phyloP scores from a whole-genome alignment of 2,888 invertebrate genomes.

The Polyommatus icarus region DNA sequence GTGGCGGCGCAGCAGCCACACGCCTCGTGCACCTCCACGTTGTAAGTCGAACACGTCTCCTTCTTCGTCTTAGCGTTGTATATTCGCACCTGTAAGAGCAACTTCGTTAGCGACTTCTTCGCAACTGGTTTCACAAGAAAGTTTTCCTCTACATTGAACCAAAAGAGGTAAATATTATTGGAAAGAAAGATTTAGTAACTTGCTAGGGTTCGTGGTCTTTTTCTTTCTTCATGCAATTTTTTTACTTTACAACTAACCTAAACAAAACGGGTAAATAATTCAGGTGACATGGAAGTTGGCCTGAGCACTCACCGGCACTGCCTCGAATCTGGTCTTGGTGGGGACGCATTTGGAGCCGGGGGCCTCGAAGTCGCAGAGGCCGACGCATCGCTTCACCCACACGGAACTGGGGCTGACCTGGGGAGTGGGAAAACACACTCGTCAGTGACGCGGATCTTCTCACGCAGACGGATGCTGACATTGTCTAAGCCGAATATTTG shows the following conservation, averaged over 20 bases:
- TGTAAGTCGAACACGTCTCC: slow-evolving; percentile 65
- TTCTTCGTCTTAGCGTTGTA: slow-evolving; percentile 63
- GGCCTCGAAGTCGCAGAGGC: slow-evolving; percentile 64
- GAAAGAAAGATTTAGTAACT: neutral
- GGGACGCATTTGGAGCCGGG: slow-evolving; percentile 60
- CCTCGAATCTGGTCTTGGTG: slow-evolving; percentile 52
- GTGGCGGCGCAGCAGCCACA: slow-evolving; percentile 64
- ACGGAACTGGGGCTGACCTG: slow-evolving; percentile 70
- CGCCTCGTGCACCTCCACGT: slow-evolving; percentile 63
- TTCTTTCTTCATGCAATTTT: neutral
- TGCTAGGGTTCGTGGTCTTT: neutral
- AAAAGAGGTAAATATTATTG: neutral
- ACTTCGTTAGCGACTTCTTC: neutral
- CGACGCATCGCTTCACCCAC: slow-evolving; percentile 72
- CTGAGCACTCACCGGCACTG: slow-evolving; percentile 62
- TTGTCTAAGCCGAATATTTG: slow-evolving; percentile 35
- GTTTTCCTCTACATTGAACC: neutral
- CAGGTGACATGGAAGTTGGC: neutral
- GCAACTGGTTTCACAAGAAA: neutral
- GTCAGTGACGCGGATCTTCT: slow-evolving; percentile 59
- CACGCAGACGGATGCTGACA: slow-evolving; percentile 55
- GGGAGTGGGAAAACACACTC: slow-evolving; percentile 56
- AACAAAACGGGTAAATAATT: neutral
- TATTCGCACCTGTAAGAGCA: slow-evolving; percentile 61
- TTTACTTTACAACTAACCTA: too few species aligned